Conservation (phyloP, 2,113 vertebrate species). For the Chionis minor region DNA sequence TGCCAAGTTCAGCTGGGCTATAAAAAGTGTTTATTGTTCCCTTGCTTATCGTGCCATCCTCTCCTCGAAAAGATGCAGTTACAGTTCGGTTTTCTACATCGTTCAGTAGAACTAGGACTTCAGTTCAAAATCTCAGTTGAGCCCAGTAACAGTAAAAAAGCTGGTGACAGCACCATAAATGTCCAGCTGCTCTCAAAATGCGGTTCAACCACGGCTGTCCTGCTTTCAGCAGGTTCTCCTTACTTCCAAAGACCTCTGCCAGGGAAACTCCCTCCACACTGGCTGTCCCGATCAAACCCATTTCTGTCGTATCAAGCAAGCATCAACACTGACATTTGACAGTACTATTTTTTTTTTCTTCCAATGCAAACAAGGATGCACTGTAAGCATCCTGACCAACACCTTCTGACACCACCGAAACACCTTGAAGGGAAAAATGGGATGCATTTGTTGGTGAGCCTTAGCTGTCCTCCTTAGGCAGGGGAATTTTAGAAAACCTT, state of each 20-base stretch:
- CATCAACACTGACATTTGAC: neutral
- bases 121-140: neutral
- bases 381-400: neutral
- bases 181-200: conserved; percentile 2
- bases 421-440: neutral
- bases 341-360: neutral
- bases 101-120: neutral
- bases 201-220: neutral
- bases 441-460: neutral
- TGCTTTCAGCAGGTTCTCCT: neutral
- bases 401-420: neutral
- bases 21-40: neutral
- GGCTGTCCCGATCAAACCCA: neutral
- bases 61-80: neutral
- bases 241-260: neutral
- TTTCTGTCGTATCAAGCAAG: neutral
- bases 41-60: neutral
- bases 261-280: neutral
- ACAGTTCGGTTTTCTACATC: neutral
- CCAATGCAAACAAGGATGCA: neutral
- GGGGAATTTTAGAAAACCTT: neutral
- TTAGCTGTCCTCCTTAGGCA: neutral
- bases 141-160: neutral
- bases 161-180: neutral
- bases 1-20: neutral